A percentile compares a stretch with the other conserved stretches of the same genome.
phyloP scores from a whole-genome alignment of 2,797 vertebrate species.

The Eleutherodactylus coqui region DNA sequence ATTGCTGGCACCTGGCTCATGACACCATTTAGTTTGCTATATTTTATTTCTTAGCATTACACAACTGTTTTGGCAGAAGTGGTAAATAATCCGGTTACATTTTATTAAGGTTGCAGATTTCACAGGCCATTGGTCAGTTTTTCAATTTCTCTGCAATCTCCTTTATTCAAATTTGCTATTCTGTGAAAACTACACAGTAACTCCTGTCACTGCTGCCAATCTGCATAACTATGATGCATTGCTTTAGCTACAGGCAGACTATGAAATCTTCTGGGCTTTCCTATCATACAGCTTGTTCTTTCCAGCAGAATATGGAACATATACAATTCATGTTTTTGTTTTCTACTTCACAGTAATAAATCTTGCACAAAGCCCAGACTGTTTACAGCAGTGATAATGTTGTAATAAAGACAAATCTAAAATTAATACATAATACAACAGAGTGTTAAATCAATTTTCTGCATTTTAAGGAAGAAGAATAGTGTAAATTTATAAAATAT shows the following conservation, averaged over 20 bases:
- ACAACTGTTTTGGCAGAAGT: not conserved
- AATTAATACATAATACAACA: not conserved
- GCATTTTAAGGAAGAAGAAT: not conserved
- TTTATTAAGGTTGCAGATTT: not conserved
- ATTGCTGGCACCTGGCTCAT: not conserved
- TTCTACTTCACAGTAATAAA: not conserved
- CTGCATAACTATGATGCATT: slow-evolving; percentile 54
- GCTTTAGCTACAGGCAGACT: not conserved
- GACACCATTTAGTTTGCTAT: not conserved
- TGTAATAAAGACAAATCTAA: not conserved
- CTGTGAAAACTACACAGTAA: slow-evolving; percentile 26
- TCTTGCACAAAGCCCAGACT: not conserved
- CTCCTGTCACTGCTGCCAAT: slow-evolving; percentile 46
- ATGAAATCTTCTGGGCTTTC: slow-evolving; percentile 32
- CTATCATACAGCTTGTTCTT: slow-evolving; percentile 15
- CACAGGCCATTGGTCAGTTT: slow-evolving; percentile 27
- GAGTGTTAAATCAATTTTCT: not conserved
- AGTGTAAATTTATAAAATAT: not conserved
- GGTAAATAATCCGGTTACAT: not conserved
- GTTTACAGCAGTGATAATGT: not conserved
- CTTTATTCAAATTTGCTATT: slow-evolving; percentile 35
- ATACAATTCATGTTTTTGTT: not conserved
- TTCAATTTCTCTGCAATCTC: not conserved
- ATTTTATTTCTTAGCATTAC: not conserved
- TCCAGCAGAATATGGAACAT: slow-evolving; percentile 11